Conservation (phyloP, 2,113 vertebrate species). For the Eretmochelys imbricata region DNA sequence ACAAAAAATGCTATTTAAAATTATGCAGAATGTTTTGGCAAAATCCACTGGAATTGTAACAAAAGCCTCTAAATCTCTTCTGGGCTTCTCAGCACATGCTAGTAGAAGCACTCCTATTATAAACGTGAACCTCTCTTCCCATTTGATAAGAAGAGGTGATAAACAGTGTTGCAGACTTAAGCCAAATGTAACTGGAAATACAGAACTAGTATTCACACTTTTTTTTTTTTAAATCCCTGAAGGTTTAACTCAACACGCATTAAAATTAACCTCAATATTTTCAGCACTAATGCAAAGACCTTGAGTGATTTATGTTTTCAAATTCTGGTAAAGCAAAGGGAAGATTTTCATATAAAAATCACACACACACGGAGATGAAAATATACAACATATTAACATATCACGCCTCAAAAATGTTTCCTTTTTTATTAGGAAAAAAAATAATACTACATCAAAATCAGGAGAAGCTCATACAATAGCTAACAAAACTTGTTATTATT, state of each 20-base stretch:
- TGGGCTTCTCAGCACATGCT: neutral
- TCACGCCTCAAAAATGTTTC: rapidly evolving
- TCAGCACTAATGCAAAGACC: neutral
- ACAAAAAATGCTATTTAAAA: neutral
- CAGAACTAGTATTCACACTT: neutral
- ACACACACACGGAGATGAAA: neutral
- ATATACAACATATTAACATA: neutral
- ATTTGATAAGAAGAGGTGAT: neutral
- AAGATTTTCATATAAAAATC: neutral
- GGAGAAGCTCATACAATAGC: neutral
- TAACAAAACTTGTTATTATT: neutral
- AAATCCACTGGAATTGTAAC: neutral
- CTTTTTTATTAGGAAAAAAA: neutral
- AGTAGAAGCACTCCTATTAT: neutral
- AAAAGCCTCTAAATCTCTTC: neutral
- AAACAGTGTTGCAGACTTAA: neutral
- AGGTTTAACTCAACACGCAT: neutral
- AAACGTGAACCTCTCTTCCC: neutral
- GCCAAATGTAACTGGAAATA: neutral
- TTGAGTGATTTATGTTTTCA: neutral
- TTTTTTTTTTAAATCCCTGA: neutral
- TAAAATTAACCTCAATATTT: neutral
- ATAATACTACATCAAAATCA: neutral
- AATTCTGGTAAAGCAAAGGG: neutral
- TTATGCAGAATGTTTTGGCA: neutral